These are phyloP conservation scores for Tipula vernalis DNA, from an alignment of 2,888 invertebrate genomes.

Conservation along the genomic window DNA sequence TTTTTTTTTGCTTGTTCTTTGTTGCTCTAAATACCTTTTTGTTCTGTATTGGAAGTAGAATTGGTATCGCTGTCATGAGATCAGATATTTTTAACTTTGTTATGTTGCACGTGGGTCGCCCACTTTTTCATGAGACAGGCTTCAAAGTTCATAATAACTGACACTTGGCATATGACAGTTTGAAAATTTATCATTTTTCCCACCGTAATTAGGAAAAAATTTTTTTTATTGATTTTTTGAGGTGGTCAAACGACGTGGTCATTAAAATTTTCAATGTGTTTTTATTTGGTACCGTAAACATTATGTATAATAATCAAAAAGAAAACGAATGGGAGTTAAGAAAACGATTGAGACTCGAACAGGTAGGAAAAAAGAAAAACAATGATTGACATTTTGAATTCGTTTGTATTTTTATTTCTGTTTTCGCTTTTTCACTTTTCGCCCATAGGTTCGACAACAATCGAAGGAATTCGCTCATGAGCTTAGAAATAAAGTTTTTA, in stretches of 20 bases:
- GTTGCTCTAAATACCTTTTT: too few relatives aligned
- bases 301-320: neutral
- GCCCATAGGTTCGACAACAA: slow-evolving; percentile 45
- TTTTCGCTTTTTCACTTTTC: neutral
- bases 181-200: neutral
- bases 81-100: too few relatives aligned
- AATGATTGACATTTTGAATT: neutral
- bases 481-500: slow-evolving; percentile 37
- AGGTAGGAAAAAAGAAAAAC: neutral
- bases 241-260: neutral
- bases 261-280: neutral
- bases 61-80: too few relatives aligned
- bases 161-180: neutral
- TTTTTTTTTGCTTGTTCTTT: too few relatives aligned
- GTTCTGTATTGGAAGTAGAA: too few relatives aligned
- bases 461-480: slow-evolving; percentile 45
- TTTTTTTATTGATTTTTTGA: neutral
- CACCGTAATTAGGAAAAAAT: neutral
- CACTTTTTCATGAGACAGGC: too few relatives aligned
- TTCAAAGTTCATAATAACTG: too few relatives aligned
- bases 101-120: too few relatives aligned
- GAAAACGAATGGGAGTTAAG: neutral
- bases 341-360: neutral
- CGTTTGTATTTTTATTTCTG: neutral
- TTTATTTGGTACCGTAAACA: neutral